Evolutionary conservation across 2,113 vertebrate species (phyloP).

Genomic region (Aix galericulata): DNA sequence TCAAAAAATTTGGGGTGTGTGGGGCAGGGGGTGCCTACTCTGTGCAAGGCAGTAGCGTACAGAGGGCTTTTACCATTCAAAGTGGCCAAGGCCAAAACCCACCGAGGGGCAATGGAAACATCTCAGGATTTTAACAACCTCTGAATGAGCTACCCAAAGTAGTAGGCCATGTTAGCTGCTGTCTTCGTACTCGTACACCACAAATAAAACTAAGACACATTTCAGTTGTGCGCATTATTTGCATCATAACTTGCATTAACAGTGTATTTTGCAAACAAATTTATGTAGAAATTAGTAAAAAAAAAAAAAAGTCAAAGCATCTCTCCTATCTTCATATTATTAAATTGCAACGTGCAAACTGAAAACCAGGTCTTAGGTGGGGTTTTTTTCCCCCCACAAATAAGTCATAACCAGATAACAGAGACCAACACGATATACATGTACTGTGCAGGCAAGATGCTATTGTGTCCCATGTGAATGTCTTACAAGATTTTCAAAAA

Average conservation of each 20-base stretch:
- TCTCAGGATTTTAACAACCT: background rate
- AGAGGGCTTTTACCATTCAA: background rate
- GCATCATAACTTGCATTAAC: background rate
- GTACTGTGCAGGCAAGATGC: background rate
- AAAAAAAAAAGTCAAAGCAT: background rate
- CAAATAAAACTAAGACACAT: background rate
- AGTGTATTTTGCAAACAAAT: background rate
- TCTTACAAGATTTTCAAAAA: background rate
- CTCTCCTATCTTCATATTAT: background rate
- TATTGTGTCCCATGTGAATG: background rate
- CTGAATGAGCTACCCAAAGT: background rate
- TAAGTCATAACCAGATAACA: background rate
- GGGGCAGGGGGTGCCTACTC: rapidly evolving
- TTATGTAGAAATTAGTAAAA: background rate
- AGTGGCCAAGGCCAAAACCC: background rate
- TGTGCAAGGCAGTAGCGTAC: background rate
- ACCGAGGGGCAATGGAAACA: background rate
- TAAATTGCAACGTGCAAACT: background rate
- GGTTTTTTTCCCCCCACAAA: too few relatives aligned
- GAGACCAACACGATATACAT: background rate
- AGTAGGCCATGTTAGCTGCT: background rate
- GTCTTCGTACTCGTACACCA: background rate
- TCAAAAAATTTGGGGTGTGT: background rate
- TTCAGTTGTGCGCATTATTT: background rate
- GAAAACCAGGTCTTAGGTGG: too few relatives aligned